Evolutionary conservation across 2,888 invertebrate genomes (phyloP), one percentile per base, ranked within the genome.

Genomic region (Machimus rusticus): DNA sequence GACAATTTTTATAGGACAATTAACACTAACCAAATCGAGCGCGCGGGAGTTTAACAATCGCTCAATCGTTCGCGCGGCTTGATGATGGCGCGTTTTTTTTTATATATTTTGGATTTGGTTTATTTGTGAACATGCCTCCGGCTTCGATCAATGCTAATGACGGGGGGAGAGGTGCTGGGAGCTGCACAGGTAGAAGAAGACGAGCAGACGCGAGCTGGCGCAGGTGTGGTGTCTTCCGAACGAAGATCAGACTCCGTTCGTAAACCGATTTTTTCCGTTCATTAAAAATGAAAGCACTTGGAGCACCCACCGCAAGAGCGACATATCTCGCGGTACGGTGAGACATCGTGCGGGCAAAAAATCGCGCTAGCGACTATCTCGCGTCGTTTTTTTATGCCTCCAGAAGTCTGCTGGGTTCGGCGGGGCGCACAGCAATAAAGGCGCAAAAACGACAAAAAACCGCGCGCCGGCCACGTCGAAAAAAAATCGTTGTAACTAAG

Each of bases 1-100:
- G 82, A 82, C 82, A 82, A 82, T 82, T 82, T 82, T 82, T 82
- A 82, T 82, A 82, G 82, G 55, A 82, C 82, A 82, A 82, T 82
- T 82, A 82, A 82, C 82, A 82, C 82, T 37, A 51, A 23, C 66
- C 66, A 66, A 82, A 57, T 57, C 14, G 66, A 19, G 16, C 79
- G 66, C 66, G 66, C 66, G 66, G 66, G 66, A 66, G 66, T 66
- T 66, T 23, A 66, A 66, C 66, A 66, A 66, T 66, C 66, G 66
- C 66, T 66, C 28, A 66, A 66, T 66, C 66, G 66, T 66, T 66
- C 28, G 66, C 28, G 66, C 28, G 23, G 66, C 66, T n/a, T 55
- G 55, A 46, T 46, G 66, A 66, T 66, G 19, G 66, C 66, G 28
- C 28, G 28, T 66, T 66, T 66, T 57, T n/a, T 0, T 55, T 51